Conservation (phyloP, 2,797 vertebrate genomes). For the Threskiornis aethiopicus region DNA sequence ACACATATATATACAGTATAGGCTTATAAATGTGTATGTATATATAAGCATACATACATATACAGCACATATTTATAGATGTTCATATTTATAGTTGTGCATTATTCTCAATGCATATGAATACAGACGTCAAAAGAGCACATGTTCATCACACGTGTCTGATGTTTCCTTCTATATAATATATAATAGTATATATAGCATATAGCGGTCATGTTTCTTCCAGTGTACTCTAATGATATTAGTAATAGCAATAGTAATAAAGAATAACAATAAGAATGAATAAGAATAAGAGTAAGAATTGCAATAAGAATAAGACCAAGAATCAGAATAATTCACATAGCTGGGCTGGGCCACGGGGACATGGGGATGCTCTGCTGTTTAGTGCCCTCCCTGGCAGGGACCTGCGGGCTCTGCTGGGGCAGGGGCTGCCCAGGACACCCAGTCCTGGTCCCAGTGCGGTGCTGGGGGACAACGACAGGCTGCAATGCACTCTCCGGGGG, state of each 20-base stretch:
- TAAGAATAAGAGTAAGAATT: background rate
- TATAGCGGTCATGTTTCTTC: fast-evolving
- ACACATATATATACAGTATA: fast-evolving
- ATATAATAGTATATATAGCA: too few relatives aligned
- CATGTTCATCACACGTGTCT: background rate
- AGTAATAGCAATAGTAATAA: background rate
- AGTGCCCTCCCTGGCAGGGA: background rate
- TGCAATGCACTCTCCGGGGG: fast-evolving
- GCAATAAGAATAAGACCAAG: background rate
- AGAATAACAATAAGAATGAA: too few relatives aligned
- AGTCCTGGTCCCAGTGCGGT: fast-evolving
- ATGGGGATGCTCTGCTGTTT: background rate
- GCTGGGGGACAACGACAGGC: background rate
- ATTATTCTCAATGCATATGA: background rate
- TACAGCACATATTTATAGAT: background rate
- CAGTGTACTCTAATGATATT: background rate
- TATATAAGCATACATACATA: too few relatives aligned
- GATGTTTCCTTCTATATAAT: background rate
- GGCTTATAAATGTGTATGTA: background rate
- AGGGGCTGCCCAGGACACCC: background rate
- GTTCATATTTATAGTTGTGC: fast-evolving
- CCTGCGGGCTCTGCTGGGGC: fast-evolving
- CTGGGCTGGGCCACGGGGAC: background rate
- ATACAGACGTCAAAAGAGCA: background rate
- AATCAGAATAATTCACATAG: background rate